Percentiles rank a stretch among this genome's conserved stretches.
These are phyloP conservation scores for Chionis minor DNA, from an alignment of 2,113 vertebrate species.

Conservation along the genomic window DNA sequence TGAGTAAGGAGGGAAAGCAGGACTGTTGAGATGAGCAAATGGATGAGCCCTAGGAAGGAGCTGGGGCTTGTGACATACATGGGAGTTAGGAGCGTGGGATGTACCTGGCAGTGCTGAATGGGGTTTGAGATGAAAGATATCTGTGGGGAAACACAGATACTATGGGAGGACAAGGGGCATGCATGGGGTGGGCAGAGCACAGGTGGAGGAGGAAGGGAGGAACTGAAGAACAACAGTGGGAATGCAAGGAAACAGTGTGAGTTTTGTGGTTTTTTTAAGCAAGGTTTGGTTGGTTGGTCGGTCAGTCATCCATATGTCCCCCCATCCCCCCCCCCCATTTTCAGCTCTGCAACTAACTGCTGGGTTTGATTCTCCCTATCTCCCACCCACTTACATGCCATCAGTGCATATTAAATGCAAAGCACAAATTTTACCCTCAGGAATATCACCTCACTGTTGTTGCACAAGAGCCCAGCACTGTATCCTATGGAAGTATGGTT, in stretches of 20 bases:
- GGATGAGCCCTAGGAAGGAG: not conserved
- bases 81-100: not conserved
- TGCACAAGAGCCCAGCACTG: not conserved
- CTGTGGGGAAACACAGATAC: not conserved
- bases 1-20: not conserved
- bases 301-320: too few species aligned
- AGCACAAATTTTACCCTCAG: not conserved
- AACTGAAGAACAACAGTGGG: not conserved
- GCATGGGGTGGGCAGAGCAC: not conserved
- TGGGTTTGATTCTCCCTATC: not conserved
- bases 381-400: not conserved
- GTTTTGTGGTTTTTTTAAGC: not conserved
- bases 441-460: not conserved
- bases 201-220: not conserved
- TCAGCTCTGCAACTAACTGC: not conserved
- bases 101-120: not conserved
- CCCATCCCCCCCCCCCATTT: not conserved
- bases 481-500: not conserved
- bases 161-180: not conserved
- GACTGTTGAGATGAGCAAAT: not conserved
- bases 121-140: not conserved
- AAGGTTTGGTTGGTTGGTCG: not conserved
- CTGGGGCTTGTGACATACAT: rapidly evolving
- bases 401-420: not conserved
- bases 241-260: not conserved